Conservation (phyloP, 2,888 invertebrate species). For the Noctua fimbriata region DNA sequence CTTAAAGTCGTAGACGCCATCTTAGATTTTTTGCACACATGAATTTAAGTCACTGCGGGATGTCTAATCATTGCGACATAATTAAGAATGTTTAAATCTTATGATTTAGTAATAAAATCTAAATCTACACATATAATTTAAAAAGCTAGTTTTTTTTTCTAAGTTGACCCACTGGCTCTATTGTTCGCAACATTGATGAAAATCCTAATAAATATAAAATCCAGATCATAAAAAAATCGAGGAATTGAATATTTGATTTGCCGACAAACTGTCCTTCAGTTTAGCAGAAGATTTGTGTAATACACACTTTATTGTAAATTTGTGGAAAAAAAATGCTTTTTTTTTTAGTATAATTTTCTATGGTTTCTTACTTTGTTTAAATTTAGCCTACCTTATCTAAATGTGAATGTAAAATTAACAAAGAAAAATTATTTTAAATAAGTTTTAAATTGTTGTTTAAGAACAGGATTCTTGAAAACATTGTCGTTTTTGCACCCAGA, state of each 20-base stretch:
- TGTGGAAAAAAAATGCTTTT: too few species aligned
- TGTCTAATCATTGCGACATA: conserved; percentile 48
- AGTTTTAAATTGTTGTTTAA: neutral
- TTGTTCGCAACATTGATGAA: conserved; percentile 1
- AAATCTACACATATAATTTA: conserved; percentile 2
- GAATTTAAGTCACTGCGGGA: conserved; percentile 61
- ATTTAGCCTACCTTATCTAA: neutral
- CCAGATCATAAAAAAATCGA: conserved; percentile 10
- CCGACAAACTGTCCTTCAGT: too few species aligned
- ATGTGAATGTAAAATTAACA: neutral
- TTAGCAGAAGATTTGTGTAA: too few species aligned
- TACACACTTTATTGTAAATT: too few species aligned
- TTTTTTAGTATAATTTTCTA: neutral
- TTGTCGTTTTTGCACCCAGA: neutral
- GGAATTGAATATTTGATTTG: neutral
- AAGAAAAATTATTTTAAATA: neutral
- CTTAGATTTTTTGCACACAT: conserved; percentile 40
- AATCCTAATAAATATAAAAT: neutral
- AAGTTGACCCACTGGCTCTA: conserved; percentile 10
- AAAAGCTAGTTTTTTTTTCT: neutral
- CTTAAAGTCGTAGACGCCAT: conserved; percentile 26
- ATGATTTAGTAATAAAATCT: conserved; percentile 39
- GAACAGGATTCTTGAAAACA: conserved; percentile 3
- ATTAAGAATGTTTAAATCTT: conserved; percentile 47
- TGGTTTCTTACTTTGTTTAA: neutral